phyloP scores from a whole-genome alignment of 2,797 vertebrate species.

The Zalophus californianus region DNA sequence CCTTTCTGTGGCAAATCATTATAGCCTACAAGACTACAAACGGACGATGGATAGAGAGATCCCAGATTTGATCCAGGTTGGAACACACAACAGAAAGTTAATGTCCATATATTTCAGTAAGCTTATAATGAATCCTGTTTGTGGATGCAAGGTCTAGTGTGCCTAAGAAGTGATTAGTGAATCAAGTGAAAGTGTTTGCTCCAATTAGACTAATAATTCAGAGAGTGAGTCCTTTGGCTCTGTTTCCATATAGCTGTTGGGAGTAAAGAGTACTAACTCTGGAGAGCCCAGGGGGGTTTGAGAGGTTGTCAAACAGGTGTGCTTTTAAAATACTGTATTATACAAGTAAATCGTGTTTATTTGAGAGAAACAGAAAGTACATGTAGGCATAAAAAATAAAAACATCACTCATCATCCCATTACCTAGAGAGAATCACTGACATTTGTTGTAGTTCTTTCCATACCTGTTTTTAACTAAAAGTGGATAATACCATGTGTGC shows the following conservation, averaged over 20 bases:
- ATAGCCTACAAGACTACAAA: not conserved
- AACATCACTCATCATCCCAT: not conserved
- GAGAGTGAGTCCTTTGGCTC: not conserved
- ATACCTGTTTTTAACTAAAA: not conserved
- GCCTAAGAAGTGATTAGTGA: not conserved
- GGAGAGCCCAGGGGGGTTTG: too few species aligned
- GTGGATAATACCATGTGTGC: not conserved
- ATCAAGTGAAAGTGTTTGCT: not conserved
- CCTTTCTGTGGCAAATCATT: not conserved
- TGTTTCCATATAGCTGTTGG: not conserved
- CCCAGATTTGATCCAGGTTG: not conserved
- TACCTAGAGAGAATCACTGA: not conserved
- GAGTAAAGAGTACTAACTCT: not conserved
- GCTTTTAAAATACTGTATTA: not conserved
- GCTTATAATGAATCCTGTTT: not conserved
- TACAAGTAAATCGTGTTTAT: not conserved
- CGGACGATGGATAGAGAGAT: not conserved
- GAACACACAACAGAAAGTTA: not conserved
- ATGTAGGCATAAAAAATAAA: not conserved
- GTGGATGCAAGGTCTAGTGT: not conserved
- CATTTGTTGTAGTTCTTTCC: not conserved
- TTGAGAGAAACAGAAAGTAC: slow-evolving; percentile 12
- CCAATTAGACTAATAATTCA: not conserved
- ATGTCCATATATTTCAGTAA: not conserved
- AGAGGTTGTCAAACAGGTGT: not conserved